A percentile compares a stretch with the other conserved stretches of the same genome.
phyloP scores from a whole-genome alignment of 2,888 invertebrate species.

The Eristalis intricaria region DNA sequence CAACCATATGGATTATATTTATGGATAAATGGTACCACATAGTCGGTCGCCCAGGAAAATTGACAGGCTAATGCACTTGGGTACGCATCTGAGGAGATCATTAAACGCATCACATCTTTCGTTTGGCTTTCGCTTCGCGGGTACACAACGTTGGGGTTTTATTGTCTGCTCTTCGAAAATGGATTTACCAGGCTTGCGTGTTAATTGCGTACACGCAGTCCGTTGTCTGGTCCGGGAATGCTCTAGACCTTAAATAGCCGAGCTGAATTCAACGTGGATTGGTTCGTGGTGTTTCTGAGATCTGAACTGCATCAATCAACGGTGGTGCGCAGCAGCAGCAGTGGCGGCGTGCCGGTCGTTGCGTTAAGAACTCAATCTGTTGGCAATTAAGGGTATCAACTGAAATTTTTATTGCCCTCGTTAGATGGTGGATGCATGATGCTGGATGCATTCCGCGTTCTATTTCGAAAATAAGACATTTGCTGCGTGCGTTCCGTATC shows the following conservation, averaged over 20 bases:
- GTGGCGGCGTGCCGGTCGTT: slow-evolving; percentile 12
- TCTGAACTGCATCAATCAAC: slow-evolving; percentile 46
- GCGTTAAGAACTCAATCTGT: slow-evolving; percentile 54
- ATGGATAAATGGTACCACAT: slow-evolving; percentile 43
- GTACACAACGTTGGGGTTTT: slow-evolving; percentile 28
- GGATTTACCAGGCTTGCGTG: slow-evolving; percentile 53
- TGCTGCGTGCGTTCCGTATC: slow-evolving; percentile 21
- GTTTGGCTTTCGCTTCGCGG: slow-evolving; percentile 8
- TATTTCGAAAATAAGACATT: slow-evolving; percentile 36
- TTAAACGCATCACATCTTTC: slow-evolving; percentile 40
- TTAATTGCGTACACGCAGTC: slow-evolving; percentile 40
- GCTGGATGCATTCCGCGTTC: slow-evolving; percentile 7
- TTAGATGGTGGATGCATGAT: slow-evolving; percentile 18
- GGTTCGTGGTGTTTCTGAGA: slow-evolving; percentile 20
- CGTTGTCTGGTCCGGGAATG: neutral
- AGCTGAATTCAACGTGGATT: slow-evolving; percentile 18
- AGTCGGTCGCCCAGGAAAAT: slow-evolving; percentile 46
- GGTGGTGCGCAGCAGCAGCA: too few species aligned
- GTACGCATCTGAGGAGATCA: slow-evolving; percentile 6
- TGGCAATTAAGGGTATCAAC: slow-evolving; percentile 59
- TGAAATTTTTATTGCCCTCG: slow-evolving; percentile 35
- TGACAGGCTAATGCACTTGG: slow-evolving; percentile 56
- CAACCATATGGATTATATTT: slow-evolving; percentile 55
- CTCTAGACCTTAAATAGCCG: slow-evolving; percentile 42
- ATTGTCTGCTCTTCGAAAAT: slow-evolving; percentile 61